phyloP scores from a whole-genome alignment of 1,140 invertebrate genomes.

The Drosophila trapezifrons region DNA sequence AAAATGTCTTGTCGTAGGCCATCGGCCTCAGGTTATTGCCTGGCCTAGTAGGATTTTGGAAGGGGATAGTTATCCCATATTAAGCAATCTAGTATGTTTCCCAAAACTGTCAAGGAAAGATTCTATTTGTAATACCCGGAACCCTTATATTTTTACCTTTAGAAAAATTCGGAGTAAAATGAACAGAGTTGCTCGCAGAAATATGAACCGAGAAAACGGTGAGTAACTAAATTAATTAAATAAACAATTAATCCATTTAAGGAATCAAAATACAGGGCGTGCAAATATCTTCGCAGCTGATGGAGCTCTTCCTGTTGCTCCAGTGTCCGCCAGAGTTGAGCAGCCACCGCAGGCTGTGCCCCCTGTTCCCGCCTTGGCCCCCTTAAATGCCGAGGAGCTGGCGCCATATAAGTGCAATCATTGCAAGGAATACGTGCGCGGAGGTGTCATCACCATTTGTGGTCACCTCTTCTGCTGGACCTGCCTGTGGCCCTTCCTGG shows the following conservation, averaged over 20 bases:
- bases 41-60: too few species aligned
- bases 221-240: background rate
- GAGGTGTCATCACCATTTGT: conserved; percentile 55
- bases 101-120: background rate
- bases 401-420: conserved; percentile 24
- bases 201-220: background rate
- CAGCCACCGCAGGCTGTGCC: too few species aligned
- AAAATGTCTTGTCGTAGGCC: background rate
- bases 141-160: background rate
- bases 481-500: conserved; percentile 50
- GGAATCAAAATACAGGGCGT: too few species aligned
- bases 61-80: too few species aligned
- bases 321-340: too few species aligned
- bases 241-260: background rate
- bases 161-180: background rate
- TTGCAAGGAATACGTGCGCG: conserved; percentile 18
- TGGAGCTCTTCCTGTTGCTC: too few species aligned
- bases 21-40: background rate
- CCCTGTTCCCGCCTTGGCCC: background rate
- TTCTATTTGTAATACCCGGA: background rate
- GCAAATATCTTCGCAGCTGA: background rate
- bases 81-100: background rate
- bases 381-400: background rate
- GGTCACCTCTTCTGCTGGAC: conserved; percentile 61
- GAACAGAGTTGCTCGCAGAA: fast-evolving